Evolutionary conservation across 2,113 vertebrate species (phyloP), one percentile per base, ranked within the genome.

Genomic region (Mustela lutreola): DNA sequence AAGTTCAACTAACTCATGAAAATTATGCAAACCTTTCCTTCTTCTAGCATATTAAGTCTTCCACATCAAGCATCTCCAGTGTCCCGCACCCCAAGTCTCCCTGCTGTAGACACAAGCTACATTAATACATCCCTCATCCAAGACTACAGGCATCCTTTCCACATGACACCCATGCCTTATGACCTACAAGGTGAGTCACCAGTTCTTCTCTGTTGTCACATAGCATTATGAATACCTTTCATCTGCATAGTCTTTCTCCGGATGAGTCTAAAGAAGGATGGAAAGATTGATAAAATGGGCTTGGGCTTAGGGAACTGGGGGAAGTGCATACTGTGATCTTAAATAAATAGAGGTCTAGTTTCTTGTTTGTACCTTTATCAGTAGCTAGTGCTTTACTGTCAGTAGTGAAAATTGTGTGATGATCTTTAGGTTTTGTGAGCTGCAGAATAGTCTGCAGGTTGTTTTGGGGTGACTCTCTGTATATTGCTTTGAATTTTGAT

Each of bases 71-170:
- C 99, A 16, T 99, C 99, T 89, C 99, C 99, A 2, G 99, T 99
- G 92, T 99, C 99, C 50, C 99, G 99, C 50, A 99, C 99, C 75
- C 99, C 99, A 5, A 99, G 99, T 98, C 99, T 99, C 97, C 99
- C 99, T 50, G 98, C 99, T 12, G 99, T 99, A 90, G 99, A 99
- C 98, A 99, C 99, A 94, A 99, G 99, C 98, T 99, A 99, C 98
- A 99, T 99, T 97, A 99, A 99, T 24, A 99, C 99, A 0, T 99
- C 99, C 0, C 99, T 99, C 2, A 99, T 99, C 98, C 99, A 99
- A 97, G 99, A 99, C 99, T 99, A 99, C 95, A 99, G 99, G 97
- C 99, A 99, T 31, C 99, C 99, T 96, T 99, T 99, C 98, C 99
- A 99, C 67, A 99, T 99, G 99, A 98, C 99, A 39, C 99, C 99